Evolutionary conservation across 2,797 vertebrate genomes (phyloP).

Genomic region (Benthosema pterotum): DNA sequence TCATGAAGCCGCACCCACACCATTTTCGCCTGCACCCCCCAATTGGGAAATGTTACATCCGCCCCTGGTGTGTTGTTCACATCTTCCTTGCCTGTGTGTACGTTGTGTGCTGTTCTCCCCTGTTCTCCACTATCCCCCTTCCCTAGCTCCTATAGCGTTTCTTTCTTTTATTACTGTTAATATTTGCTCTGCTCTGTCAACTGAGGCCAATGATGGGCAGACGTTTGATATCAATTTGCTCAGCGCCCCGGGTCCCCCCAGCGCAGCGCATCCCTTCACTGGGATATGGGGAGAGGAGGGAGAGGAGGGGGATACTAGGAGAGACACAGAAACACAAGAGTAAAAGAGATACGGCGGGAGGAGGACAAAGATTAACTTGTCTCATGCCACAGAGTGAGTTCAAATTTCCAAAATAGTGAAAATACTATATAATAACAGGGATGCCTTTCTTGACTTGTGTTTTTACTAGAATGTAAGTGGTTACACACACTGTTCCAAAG

Average conservation of each 20-base stretch:
- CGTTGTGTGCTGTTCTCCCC: not conserved
- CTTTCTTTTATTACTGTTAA: constrained; percentile 53
- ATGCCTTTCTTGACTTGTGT: no score
- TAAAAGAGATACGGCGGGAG: constrained; percentile 11
- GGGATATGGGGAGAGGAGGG: constrained; percentile 23
- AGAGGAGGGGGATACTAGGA: constrained; percentile 8
- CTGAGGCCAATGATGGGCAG: constrained; percentile 39
- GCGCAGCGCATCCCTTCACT: constrained; percentile 32
- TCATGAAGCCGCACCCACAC: no score
- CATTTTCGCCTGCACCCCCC: no score
- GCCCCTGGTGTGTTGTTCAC: constrained; percentile 26
- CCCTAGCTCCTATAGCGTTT: constrained; percentile 31
- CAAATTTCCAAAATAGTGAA: not conserved
- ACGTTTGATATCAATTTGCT: constrained; percentile 64
- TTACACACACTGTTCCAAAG: no score
- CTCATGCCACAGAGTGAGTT: constrained; percentile 16
- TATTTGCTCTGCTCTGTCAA: constrained; percentile 56
- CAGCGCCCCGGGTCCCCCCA: constrained; percentile 31
- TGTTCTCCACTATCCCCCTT: constrained; percentile 6
- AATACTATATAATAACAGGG: no score
- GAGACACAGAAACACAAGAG: not conserved
- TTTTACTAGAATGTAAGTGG: no score
- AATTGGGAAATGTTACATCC: no score
- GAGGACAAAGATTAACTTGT: constrained; percentile 33
- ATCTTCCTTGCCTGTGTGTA: constrained; percentile 32